Evolutionary conservation across 2,888 invertebrate species (phyloP).

Genomic region (Chouioia cunea): DNA sequence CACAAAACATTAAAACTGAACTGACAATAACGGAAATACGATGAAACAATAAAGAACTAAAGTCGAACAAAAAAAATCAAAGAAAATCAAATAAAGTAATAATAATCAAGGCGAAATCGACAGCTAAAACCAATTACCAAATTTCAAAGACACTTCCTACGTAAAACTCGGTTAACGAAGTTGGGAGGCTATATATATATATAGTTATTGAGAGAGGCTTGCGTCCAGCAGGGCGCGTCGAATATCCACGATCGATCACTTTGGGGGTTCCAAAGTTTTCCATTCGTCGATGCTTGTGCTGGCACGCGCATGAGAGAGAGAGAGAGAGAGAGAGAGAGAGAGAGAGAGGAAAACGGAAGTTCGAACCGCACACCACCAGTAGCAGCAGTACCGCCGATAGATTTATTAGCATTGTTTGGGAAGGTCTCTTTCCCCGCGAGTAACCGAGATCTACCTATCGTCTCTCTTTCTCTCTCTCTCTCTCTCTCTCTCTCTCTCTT

Average conservation of each 20-base stretch:
- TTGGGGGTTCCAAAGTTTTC: slow-evolving; percentile 43
- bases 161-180: slow-evolving; percentile 34
- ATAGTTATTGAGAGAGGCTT: neutral
- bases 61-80: neutral
- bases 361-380: slow-evolving; percentile 23
- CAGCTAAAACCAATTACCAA: slow-evolving; percentile 16
- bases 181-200: slow-evolving; percentile 7
- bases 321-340: slow-evolving; percentile 2
- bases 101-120: too few relatives aligned
- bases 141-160: slow-evolving; percentile 11
- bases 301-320: neutral
- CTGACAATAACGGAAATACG: too few relatives aligned
- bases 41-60: too few relatives aligned
- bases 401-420: slow-evolving; percentile 50
- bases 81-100: too few relatives aligned
- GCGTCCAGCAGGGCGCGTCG: slow-evolving; percentile 9
- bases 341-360: slow-evolving; percentile 44
- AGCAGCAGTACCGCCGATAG: slow-evolving; percentile 38
- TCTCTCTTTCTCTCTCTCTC: slow-evolving; percentile 46
- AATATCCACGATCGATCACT: slow-evolving; percentile 43
- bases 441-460: slow-evolving; percentile 15
- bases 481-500: slow-evolving; percentile 27
- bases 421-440: slow-evolving; percentile 41
- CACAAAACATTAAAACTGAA: too few relatives aligned
- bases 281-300: slow-evolving; percentile 43